Conservation (phyloP, 2,888 invertebrate species). For the Autographa gamma region DNA sequence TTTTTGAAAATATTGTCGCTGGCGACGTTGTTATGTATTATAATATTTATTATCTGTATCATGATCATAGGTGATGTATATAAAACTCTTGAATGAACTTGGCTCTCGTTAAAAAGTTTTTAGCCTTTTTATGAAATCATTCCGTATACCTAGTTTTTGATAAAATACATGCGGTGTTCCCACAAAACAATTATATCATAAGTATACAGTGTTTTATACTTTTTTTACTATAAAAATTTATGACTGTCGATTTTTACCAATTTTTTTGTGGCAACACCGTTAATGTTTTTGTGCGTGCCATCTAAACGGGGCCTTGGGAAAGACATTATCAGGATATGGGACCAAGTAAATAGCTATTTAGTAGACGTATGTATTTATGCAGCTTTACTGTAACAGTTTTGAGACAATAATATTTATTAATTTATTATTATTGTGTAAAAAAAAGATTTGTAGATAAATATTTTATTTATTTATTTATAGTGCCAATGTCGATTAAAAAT, state of each 20-base stretch:
- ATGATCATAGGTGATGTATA: background rate
- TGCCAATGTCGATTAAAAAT: constrained; percentile 16
- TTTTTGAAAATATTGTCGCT: constrained; percentile 11
- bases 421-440: background rate
- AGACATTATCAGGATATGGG: constrained; percentile 23
- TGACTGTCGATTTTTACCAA: background rate
- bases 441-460: constrained; percentile 7
- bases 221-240: background rate
- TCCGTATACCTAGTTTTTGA: constrained; percentile 23
- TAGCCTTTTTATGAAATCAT: constrained; percentile 28
- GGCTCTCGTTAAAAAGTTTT: constrained; percentile 1
- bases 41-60: constrained; percentile 7
- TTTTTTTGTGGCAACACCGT: background rate
- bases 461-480: constrained; percentile 6
- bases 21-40: constrained; percentile 7
- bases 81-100: constrained; percentile 8
- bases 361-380: constrained; percentile 14
- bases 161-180: background rate
- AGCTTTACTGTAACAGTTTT: background rate
- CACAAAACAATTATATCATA: background rate
- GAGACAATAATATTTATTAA: background rate
- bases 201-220: no score
- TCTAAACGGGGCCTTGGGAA: constrained; percentile 10
- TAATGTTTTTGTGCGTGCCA: constrained; percentile 3
- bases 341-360: constrained; percentile 31